These are phyloP conservation scores for Pocillopora meandrina DNA, from an alignment of 92 coral and sea anemone genomes.

Conservation along the genomic window DNA sequence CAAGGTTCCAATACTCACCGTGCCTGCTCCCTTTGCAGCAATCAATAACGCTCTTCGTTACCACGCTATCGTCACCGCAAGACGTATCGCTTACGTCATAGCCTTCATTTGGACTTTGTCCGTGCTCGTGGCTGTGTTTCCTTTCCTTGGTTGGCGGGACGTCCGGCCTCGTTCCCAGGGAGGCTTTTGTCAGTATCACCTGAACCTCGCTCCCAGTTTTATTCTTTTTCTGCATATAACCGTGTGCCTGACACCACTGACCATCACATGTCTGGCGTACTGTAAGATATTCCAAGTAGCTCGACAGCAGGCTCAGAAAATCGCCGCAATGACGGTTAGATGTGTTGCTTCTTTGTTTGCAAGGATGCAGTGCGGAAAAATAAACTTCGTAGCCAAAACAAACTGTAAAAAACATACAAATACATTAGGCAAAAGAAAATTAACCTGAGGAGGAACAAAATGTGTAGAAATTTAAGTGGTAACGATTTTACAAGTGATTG, in stretches of 20 bases:
- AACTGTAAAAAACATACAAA: too few species aligned
- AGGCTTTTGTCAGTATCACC: constrained; percentile 85
- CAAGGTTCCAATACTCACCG: too few species aligned
- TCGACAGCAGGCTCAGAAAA: constrained; percentile 74
- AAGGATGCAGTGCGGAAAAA: neutral
- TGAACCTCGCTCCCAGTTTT: constrained; percentile 74
- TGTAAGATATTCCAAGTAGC: constrained; percentile 83
- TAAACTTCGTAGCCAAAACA: too few species aligned
- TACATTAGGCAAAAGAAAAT: too few species aligned
- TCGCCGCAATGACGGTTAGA: constrained; percentile 72
- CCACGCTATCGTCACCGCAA: constrained; percentile 66
- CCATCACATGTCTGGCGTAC: constrained; percentile 77
- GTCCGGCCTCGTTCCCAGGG: constrained; percentile 63
- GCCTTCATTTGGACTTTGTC: constrained; percentile 71
- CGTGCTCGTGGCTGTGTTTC: constrained; percentile 63
- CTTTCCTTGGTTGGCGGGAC: constrained; percentile 84
- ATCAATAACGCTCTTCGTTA: constrained; percentile 78
- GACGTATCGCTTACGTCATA: constrained; percentile 56
- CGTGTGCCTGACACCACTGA: constrained; percentile 75
- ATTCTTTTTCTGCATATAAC: constrained; percentile 72
- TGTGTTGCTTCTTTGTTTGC: neutral
- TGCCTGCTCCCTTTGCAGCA: constrained; percentile 40
- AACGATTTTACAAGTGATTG: too few species aligned
- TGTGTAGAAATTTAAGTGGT: too few species aligned
- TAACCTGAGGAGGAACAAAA: too few species aligned